phyloP scores from a whole-genome alignment of 2,888 invertebrate genomes.

The Thysanoteuthis rhombus region DNA sequence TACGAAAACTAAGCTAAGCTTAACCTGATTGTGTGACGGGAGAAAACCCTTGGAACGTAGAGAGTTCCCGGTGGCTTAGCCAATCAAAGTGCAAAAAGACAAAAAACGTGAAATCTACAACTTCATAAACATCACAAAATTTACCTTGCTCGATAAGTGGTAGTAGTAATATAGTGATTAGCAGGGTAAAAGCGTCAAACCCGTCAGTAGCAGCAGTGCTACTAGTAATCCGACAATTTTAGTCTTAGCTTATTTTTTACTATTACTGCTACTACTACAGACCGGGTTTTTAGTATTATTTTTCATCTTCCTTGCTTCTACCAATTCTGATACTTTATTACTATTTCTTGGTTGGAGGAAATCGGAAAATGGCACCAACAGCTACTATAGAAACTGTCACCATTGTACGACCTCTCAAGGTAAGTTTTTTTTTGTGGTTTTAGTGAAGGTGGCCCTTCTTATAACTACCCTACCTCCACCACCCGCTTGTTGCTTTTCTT shows the following conservation, averaged over 20 bases:
- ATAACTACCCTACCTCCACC: too few relatives aligned
- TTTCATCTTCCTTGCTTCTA: background rate
- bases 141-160: background rate
- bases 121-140: too few relatives aligned
- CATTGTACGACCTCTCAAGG: conserved; percentile 69
- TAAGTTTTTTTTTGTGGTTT: conserved; percentile 34
- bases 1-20: too few relatives aligned
- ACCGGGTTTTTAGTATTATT: background rate
- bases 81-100: too few relatives aligned
- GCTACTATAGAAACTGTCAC: conserved; percentile 60
- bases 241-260: background rate
- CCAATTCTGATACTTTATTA: background rate
- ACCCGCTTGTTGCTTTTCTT: too few relatives aligned
- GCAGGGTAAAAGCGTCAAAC: background rate
- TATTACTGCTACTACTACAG: conserved; percentile 12
- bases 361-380: conserved; percentile 44
- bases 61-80: too few relatives aligned
- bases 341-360: background rate
- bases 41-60: too few relatives aligned
- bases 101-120: too few relatives aligned
- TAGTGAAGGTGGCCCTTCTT: too few relatives aligned
- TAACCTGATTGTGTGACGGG: too few relatives aligned
- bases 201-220: background rate
- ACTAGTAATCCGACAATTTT: background rate
- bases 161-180: background rate